Base-by-base conservation (phyloP, 2,888 invertebrate genomes). In the Agelastica alni region DNA sequence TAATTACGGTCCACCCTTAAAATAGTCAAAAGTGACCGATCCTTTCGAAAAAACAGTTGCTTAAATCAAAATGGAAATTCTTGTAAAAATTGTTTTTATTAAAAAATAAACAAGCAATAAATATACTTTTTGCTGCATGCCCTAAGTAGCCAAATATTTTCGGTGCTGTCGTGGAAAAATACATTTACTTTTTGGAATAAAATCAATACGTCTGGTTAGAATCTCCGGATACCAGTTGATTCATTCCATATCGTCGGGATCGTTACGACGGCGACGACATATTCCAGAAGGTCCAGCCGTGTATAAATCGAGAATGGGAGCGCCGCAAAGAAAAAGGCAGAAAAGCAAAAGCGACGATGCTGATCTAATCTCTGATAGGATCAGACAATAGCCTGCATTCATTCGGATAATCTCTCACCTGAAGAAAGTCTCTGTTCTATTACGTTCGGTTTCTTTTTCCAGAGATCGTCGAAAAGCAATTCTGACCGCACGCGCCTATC, bases 341-440 rank as follows among this genome's bases (percentile, higher is more conserved):
- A 20, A 41, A 49, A 49, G 49, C 49, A 42, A 49, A 49, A 49
- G 49, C 49, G 49, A 49, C 49, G 49, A 49, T 49, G 49, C 49
- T 49, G 49, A 49, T 49, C 41, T 49, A 49, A 49, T 49, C 49
- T 41, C 20, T 41, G 49, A 49, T 49, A 31, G 49, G 41, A 49
- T 49, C 49, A 49, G 49, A 49, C 49, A 49, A 49, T 42, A n/a
- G 49, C 32, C 39, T 17, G 37, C 39, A 49, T 49, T 49, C 41
- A 41, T 16, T 48, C 31, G 28, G 39, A 41, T 48, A 49, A 42
- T 41, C 32, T 32, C 42, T 49, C 49, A 49, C 49, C 48, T 48
- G 39, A 20, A 30, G 30, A 39, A 48, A 37, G 39, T 39, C 39
- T 48, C 48, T 31, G 16, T 37, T 39, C 37, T 12, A 28, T 37